Percentiles rank a stretch among this genome's conserved stretches.
Conservation (phyloP, 1,140 invertebrate genomes). For the Lasioglossum albipes region DNA sequence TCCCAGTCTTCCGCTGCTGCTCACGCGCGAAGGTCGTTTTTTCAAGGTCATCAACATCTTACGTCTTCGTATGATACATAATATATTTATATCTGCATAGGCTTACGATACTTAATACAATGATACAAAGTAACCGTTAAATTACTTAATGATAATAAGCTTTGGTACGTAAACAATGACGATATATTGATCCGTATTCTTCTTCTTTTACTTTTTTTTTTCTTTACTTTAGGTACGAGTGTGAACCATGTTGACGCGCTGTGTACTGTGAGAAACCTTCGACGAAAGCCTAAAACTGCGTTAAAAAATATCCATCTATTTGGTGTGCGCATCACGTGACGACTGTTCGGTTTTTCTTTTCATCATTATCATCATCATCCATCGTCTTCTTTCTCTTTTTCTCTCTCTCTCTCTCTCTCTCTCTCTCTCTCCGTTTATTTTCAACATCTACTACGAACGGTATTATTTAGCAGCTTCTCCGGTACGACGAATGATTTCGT, state of each 20-base stretch:
- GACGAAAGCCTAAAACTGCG: slow-evolving; percentile 51
- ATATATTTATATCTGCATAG: slow-evolving; percentile 78
- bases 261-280: slow-evolving; percentile 40
- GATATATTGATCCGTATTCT: slow-evolving; percentile 62
- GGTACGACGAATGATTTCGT: slow-evolving; percentile 38
- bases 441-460: slow-evolving; percentile 37
- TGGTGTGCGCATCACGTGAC: slow-evolving; percentile 60
- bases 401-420: too few relatives aligned
- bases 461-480: slow-evolving; percentile 19
- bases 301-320: slow-evolving; percentile 61
- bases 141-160: slow-evolving; percentile 78
- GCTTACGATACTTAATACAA: slow-evolving; percentile 78
- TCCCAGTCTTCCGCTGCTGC: neutral
- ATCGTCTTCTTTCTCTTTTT: neutral
- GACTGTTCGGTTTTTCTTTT: slow-evolving; percentile 31
- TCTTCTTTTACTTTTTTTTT: neutral
- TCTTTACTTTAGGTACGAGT: slow-evolving; percentile 55
- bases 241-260: slow-evolving; percentile 59
- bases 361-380: neutral
- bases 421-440: neutral
- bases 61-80: slow-evolving; percentile 70
- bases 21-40: neutral
- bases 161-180: slow-evolving; percentile 80
- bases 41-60: slow-evolving; percentile 2
- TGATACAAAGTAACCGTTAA: slow-evolving; percentile 78